phyloP scores from a whole-genome alignment of 1,140 invertebrate species.

The Halesus radiatus region DNA sequence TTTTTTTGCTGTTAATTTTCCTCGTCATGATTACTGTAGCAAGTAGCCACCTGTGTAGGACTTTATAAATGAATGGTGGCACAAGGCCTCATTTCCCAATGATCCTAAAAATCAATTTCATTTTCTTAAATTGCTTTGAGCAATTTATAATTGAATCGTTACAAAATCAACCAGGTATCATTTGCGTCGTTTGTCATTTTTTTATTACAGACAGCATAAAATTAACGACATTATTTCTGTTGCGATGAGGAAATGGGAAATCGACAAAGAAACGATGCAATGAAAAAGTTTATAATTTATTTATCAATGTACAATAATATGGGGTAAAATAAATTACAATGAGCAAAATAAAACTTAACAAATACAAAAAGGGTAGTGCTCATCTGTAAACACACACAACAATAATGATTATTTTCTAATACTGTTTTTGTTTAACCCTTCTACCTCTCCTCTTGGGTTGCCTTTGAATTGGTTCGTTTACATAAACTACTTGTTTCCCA shows the following conservation, averaged over 20 bases:
- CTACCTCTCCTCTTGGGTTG: not conserved
- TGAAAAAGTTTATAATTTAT: conserved; percentile 47
- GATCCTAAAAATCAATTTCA: too few relatives aligned
- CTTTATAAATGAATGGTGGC: too few relatives aligned
- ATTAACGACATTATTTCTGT: too few relatives aligned
- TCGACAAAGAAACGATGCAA: not conserved
- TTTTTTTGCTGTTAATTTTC: too few relatives aligned
- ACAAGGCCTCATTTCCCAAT: too few relatives aligned
- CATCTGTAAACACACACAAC: not conserved
- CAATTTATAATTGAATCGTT: conserved; percentile 25
- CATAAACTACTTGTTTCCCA: not conserved
- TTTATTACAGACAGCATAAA: not conserved
- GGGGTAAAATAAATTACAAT: conserved; percentile 47
- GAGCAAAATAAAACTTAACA: conserved; percentile 50
- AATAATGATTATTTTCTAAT: too few relatives aligned
- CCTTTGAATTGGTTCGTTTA: not conserved
- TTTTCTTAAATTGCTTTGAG: too few relatives aligned
- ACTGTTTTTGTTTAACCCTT: not conserved
- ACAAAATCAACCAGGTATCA: not conserved
- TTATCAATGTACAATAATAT: conserved; percentile 41
- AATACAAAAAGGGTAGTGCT: conserved; percentile 24
- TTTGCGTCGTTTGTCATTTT: not conserved
- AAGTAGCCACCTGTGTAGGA: too few relatives aligned
- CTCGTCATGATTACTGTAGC: too few relatives aligned
- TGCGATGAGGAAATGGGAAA: not conserved